Evolutionary conservation across 1,140 invertebrate genomes (phyloP), one percentile per base, ranked within the genome.

Genomic region (Trichoplusia ni): DNA sequence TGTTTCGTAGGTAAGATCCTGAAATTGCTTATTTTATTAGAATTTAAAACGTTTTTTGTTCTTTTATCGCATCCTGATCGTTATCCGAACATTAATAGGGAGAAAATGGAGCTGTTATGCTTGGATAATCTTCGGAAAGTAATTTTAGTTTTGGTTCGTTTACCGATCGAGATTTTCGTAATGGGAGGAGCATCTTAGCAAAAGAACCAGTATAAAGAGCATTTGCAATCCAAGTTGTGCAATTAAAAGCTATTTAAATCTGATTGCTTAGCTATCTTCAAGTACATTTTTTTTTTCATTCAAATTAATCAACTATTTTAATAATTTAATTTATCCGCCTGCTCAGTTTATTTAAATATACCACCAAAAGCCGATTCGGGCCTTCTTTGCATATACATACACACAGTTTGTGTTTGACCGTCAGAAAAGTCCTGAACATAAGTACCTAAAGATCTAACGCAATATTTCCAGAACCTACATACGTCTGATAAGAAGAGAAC

Each of bases 401-500:
- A n/a, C n/a, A n/a, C n/a, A n/a, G n/a, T n/a, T n/a, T n/a, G n/a
- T n/a, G n/a, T n/a, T n/a, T n/a, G n/a, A n/a, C n/a, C n/a, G n/a
- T n/a, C n/a, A n/a, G n/a, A n/a, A n/a, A n/a, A n/a, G 8, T 33
- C 4, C 29, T n/a, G 7, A 7, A 2, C 11, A n/a, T 33, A 33
- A 3, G 29, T 33, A 33, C 0, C 9, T 4, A n/a, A 2, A 1
- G 11, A 8, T 33, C 8, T 14, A 18, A 9, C 21, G 14, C 6
- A 9, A 40, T 53, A 27, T 58, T 31, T 37, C 42, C 19, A 58
- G 25, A 23, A 42, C 40, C 35, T 38, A 25, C 38, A 44, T 25
- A 42, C 29, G 54, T 44, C 38, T 21, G 54, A 58, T 58, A 58
- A 58, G 38, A 16, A n/a, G 4, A 58, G 18, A 5, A 58, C 42